phyloP scores from a whole-genome alignment of 2,888 invertebrate genomes.

The Drosophila neonasuta region DNA sequence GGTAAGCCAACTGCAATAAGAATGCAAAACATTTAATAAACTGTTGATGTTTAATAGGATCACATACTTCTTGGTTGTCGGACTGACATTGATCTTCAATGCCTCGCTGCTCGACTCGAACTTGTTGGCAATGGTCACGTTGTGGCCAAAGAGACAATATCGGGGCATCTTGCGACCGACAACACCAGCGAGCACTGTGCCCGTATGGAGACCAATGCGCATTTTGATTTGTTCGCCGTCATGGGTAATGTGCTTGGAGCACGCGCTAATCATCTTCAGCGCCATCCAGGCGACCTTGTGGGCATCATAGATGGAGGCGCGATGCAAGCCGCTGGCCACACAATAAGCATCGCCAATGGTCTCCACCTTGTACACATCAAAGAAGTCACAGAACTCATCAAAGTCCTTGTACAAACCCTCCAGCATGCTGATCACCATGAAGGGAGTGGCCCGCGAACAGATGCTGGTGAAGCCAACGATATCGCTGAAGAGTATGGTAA shows the following conservation, averaged over 20 bases:
- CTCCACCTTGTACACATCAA: constrained; percentile 98
- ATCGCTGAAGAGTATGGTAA: constrained; percentile 97
- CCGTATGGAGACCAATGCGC: constrained; percentile 97
- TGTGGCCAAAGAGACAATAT: constrained; percentile 97
- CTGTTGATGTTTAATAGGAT: no score
- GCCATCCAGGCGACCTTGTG: constrained; percentile 99
- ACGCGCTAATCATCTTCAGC: constrained; percentile 95
- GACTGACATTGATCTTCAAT: constrained; percentile 94
- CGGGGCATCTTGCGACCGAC: constrained; percentile 92
- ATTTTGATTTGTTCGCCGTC: constrained; percentile 95
- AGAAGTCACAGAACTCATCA: constrained; percentile 94
- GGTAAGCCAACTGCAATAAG: constrained; percentile 86
- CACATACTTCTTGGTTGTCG: constrained; percentile 94
- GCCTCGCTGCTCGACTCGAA: constrained; percentile 97
- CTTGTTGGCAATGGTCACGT: constrained; percentile 97
- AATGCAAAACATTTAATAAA: neutral
- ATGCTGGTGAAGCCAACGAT: constrained; percentile 98
- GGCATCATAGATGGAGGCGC: constrained; percentile 92
- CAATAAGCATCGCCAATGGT: constrained; percentile 98
- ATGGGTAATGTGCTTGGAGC: constrained; percentile 93
- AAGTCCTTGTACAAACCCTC: constrained; percentile 96
- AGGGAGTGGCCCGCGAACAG: constrained; percentile 96
- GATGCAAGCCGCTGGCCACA: constrained; percentile 96
- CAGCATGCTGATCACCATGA: constrained; percentile 97
- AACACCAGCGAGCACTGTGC: constrained; percentile 95